Percentiles rank a stretch among this genome's conserved stretches.
Evolutionary conservation across 2,797 vertebrate species (phyloP).

Genomic region (Synaphobranchus kaupii): DNA sequence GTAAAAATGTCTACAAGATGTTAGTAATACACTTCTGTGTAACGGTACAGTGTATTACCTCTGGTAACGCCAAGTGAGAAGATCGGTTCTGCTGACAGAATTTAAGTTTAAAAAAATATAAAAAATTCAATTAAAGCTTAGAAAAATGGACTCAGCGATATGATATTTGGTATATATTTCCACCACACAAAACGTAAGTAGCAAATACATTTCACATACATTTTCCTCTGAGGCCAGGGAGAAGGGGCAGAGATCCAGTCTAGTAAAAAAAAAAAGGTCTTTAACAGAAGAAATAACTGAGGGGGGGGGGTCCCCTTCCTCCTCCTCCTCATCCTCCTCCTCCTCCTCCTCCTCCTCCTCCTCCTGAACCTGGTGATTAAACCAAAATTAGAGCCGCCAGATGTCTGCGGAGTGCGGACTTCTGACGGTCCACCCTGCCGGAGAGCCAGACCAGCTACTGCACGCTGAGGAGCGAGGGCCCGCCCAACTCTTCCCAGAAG

Average conservation of each 20-base stretch:
- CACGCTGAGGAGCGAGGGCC: constrained; percentile 29
- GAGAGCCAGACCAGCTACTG: constrained; percentile 47
- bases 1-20: no score
- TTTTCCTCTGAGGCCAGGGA: background rate
- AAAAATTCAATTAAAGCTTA: background rate
- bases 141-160: background rate
- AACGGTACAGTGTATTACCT: no score
- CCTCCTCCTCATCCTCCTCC: constrained; percentile 26
- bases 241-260: background rate
- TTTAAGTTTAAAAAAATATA: background rate
- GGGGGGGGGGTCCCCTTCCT: no score
- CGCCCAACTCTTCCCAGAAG: background rate
- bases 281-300: background rate
- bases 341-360: constrained; percentile 33
- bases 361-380: constrained; percentile 47
- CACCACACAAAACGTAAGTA: background rate
- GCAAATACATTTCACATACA: background rate
- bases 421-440: constrained; percentile 19
- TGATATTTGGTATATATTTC: background rate
- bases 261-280: background rate
- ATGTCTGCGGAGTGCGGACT: constrained; percentile 43
- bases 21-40: no score
- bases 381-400: constrained; percentile 40
- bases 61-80: no score
- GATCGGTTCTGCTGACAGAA: background rate